phyloP scores from a whole-genome alignment of 2,888 invertebrate genomes.

The Lissonota sp. region DNA sequence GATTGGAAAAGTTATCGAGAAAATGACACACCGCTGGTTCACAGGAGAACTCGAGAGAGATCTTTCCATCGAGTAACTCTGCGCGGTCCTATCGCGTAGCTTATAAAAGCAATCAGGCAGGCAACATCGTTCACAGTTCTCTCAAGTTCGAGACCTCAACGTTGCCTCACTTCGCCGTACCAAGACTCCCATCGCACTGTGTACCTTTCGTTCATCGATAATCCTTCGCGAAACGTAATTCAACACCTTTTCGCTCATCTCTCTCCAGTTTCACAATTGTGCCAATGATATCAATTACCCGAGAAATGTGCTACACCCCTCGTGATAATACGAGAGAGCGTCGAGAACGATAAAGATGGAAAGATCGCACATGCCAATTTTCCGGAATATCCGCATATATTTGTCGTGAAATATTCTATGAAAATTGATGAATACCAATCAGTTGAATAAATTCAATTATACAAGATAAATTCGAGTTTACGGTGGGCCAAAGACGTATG shows the following conservation, averaged over 20 bases:
- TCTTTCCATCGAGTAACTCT: not conserved
- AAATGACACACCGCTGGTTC: constrained; percentile 5
- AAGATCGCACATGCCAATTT: constrained; percentile 2
- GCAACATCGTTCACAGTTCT: constrained; percentile 3
- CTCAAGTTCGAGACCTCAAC: constrained; percentile 24
- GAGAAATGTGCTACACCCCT: constrained; percentile 23
- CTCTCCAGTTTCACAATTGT: constrained; percentile 15
- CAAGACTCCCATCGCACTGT: not conserved
- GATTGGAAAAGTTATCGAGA: constrained; percentile 60
- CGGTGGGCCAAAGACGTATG: too few relatives aligned
- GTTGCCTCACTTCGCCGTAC: not conserved
- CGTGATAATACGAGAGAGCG: constrained; percentile 22
- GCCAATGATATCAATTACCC: constrained; percentile 45
- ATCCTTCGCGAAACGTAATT: constrained; percentile 33
- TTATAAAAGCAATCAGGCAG: constrained; percentile 21
- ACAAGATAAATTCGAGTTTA: constrained; percentile 35
- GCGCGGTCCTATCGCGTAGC: constrained; percentile 4
- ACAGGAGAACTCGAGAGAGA: constrained; percentile 23
- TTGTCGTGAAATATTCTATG: constrained; percentile 25
- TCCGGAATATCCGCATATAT: constrained; percentile 36
- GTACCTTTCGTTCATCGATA: constrained; percentile 18
- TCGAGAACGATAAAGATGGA: constrained; percentile 17
- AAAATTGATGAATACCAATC: constrained; percentile 34
- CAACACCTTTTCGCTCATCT: constrained; percentile 51
- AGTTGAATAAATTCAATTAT: constrained; percentile 57